These are phyloP conservation scores for Agriopis leucophaearia DNA, from an alignment of 2,888 invertebrate genomes.

Conservation along the genomic window DNA sequence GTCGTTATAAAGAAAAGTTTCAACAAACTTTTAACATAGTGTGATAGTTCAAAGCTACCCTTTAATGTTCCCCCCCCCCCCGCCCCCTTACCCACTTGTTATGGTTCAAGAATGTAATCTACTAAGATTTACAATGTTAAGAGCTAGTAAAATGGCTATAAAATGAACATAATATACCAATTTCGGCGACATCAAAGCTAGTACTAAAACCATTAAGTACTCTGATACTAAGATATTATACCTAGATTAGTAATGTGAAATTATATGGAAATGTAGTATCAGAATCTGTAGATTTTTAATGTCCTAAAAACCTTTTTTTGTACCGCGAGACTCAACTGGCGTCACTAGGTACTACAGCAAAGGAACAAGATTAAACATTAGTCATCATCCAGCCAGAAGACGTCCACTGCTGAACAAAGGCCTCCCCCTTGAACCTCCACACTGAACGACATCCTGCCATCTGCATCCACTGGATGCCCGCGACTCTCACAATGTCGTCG, in stretches of 20 bases:
- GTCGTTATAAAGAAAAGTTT: too few species aligned
- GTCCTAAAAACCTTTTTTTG: too few species aligned
- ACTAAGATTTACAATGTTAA: slow-evolving; percentile 15
- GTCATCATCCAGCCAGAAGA: too few species aligned
- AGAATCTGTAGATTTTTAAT: too few species aligned
- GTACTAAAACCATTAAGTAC: neutral
- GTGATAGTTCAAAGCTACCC: neutral
- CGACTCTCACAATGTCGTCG: too few species aligned
- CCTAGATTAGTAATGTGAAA: neutral
- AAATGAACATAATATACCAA: slow-evolving; percentile 12
- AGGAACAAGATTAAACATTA: neutral
- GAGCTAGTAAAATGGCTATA: slow-evolving; percentile 11
- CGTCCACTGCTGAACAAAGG: too few species aligned
- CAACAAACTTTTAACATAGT: too few species aligned
- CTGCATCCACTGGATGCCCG: too few species aligned
- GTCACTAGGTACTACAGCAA: neutral
- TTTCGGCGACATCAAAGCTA: slow-evolving; percentile 20
- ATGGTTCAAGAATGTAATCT: slow-evolving; percentile 13
- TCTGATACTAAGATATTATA: neutral
- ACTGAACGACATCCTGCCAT: too few species aligned
- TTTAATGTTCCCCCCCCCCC: neutral
- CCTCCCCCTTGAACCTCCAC: too few species aligned
- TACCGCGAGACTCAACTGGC: neutral
- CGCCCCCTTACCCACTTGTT: neutral
- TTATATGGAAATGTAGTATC: neutral